Conservation (phyloP, 2,113 vertebrate genomes). For the Nerophis lumbriciformis region DNA sequence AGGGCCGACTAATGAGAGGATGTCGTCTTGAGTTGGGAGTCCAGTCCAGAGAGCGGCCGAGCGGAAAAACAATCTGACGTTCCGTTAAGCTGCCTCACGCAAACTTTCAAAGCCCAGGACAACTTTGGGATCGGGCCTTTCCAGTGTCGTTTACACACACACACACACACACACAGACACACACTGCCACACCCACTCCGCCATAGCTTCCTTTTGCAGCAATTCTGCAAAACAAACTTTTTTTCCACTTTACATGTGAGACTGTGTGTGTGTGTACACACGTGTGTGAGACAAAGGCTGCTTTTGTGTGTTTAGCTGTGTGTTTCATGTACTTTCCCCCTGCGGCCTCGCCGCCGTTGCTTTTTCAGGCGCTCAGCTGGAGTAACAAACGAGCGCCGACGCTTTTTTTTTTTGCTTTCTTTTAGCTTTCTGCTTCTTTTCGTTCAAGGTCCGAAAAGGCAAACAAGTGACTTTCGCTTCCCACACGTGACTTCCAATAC, state of each 20-base stretch:
- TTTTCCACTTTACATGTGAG: conserved; percentile 12
- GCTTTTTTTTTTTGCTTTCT: no score
- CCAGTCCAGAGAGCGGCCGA: conserved; percentile 62
- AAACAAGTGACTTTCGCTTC: no score
- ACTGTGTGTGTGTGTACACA: conserved; percentile 6
- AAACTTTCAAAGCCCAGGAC: conserved; percentile 65
- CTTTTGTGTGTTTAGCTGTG: conserved; percentile 61
- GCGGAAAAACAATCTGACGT: conserved; percentile 67
- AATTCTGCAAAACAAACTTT: conserved; percentile 23
- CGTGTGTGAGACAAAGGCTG: conserved; percentile 36
- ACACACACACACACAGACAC: conserved; percentile 8
- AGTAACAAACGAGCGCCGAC: conserved; percentile 42
- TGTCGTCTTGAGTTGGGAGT: conserved; percentile 73
- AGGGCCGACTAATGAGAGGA: conserved; percentile 76
- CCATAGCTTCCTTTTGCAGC: neutral
- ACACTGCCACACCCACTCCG: conserved; percentile 4
- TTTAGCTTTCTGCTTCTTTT: no score
- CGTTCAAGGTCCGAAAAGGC: no score
- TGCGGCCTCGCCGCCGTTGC: conserved; percentile 38
- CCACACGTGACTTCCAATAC: no score
- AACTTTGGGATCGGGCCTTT: conserved; percentile 39
- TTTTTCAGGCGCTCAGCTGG: conserved; percentile 63
- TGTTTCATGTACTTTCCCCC: conserved; percentile 58
- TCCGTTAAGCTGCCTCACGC: conserved; percentile 71
- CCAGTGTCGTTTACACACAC: conserved; percentile 40